Conservation (phyloP, 2,797 vertebrate genomes). For the Scyliorhinus canicula region DNA sequence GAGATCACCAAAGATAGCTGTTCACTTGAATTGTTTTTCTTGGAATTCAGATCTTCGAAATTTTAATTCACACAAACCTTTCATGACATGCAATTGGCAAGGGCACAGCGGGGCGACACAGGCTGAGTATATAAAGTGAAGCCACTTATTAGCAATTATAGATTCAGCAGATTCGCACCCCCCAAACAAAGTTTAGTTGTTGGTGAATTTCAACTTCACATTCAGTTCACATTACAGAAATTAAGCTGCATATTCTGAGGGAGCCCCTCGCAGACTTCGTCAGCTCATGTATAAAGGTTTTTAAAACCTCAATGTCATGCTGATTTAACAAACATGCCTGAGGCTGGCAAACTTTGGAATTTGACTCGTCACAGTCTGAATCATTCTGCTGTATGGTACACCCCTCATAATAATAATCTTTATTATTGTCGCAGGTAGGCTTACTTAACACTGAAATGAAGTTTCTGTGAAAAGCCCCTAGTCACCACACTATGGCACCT, state of each 20-base stretch:
- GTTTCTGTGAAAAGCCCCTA: no score
- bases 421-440: no score
- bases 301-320: no score
- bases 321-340: background rate
- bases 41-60: background rate
- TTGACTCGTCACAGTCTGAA: background rate
- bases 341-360: background rate
- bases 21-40: background rate
- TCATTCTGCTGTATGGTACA: background rate
- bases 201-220: background rate
- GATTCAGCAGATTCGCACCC: background rate
- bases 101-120: background rate
- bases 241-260: background rate
- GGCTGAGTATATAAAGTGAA: background rate
- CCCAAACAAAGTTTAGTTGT: background rate
- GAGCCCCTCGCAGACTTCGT: background rate
- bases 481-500: no score
- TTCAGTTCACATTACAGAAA: background rate
- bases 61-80: background rate
- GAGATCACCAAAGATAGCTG: background rate
- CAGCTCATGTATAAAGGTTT: background rate
- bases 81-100: background rate
- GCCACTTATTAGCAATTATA: background rate
- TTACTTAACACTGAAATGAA: no score
- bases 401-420: no score